Percentiles rank a stretch among this genome's conserved stretches.
Evolutionary conservation across 2,797 vertebrate species (phyloP).

Genomic region (Benthosema pterotum): DNA sequence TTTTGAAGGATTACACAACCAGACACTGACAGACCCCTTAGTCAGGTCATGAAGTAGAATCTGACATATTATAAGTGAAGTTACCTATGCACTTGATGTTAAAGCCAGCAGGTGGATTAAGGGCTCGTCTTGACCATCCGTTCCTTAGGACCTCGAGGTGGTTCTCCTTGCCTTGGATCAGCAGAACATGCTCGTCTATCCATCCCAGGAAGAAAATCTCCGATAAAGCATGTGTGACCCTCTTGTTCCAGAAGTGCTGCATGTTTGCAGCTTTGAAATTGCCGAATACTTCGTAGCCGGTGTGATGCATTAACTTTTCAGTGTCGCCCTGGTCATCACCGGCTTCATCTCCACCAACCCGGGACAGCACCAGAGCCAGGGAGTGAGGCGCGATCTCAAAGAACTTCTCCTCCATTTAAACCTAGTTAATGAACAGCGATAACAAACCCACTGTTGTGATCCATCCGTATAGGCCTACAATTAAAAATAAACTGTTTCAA

Average conservation of each 20-base stretch:
- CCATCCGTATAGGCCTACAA: no score
- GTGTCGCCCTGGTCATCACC: conserved; percentile 13
- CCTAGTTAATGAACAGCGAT: background rate
- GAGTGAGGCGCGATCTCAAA: conserved; percentile 92
- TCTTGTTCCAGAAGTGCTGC: conserved; percentile 95
- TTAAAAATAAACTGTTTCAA: background rate
- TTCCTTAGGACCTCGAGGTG: conserved; percentile 91
- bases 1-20: background rate
- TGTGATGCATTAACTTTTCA: conserved; percentile 78
- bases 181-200: conserved; percentile 93
- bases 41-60: background rate
- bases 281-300: conserved; percentile 94
- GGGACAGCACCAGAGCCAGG: conserved; percentile 90
- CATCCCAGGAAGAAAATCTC: conserved; percentile 96
- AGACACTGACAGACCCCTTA: background rate
- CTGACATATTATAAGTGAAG: conserved; percentile 24
- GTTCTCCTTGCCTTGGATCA: conserved; percentile 90
- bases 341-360: conserved; percentile 48
- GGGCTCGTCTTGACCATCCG: conserved; percentile 89
- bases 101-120: conserved; percentile 90
- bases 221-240: conserved; percentile 88
- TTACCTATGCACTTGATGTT: conserved; percentile 91
- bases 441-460: no score
- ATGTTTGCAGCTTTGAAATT: conserved; percentile 95
- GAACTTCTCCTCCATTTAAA: conserved; percentile 84